phyloP scores from a whole-genome alignment of 1,140 invertebrate species.

The Ooceraea biroi region DNA sequence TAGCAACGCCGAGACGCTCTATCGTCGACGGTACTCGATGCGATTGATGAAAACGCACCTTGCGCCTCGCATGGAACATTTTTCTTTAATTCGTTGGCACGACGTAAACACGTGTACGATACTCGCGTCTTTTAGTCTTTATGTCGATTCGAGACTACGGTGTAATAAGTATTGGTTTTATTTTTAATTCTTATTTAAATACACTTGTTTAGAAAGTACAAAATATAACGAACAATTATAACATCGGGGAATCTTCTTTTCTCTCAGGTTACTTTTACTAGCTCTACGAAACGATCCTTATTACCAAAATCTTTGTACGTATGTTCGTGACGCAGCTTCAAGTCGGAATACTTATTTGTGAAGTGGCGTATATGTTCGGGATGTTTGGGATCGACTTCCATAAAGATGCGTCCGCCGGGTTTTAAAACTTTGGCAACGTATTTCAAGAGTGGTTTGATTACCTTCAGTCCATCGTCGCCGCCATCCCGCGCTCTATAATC shows the following conservation, averaged over 20 bases:
- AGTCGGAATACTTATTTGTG: constrained; percentile 81
- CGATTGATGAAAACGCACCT: too few relatives aligned
- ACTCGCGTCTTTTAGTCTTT: too few relatives aligned
- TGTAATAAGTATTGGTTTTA: too few relatives aligned
- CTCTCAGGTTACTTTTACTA: constrained; percentile 82
- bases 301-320: constrained; percentile 87
- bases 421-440: constrained; percentile 86
- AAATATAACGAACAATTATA: too few relatives aligned
- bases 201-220: too few relatives aligned
- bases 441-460: constrained; percentile 87
- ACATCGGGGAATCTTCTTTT: constrained; percentile 36
- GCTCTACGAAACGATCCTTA: constrained; percentile 88
- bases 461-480: constrained; percentile 87
- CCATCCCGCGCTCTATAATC: constrained; percentile 89
- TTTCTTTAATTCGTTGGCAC: too few relatives aligned
- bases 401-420: constrained; percentile 86
- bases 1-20: too few relatives aligned
- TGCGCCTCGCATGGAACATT: too few relatives aligned
- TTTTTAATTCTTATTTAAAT: too few relatives aligned
- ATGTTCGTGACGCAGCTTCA: constrained; percentile 83
- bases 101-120: too few relatives aligned
- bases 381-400: constrained; percentile 88
- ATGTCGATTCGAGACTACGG: too few relatives aligned
- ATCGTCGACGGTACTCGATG: too few relatives aligned
- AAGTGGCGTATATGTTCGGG: constrained; percentile 86